phyloP scores from a whole-genome alignment of 2,113 vertebrate species.

The Haliaeetus leucogaster region DNA sequence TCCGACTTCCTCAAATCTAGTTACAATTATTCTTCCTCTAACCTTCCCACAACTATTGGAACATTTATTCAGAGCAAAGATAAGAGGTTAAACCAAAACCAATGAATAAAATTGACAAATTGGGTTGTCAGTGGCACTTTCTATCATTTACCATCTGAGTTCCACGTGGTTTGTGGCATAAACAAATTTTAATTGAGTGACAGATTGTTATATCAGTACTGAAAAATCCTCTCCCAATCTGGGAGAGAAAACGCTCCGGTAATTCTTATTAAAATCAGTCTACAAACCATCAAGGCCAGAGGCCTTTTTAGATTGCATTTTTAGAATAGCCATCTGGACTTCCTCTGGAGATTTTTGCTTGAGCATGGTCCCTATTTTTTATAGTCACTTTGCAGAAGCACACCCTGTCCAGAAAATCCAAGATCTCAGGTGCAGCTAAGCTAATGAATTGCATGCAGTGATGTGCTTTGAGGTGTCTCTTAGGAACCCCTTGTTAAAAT shows the following conservation, averaged over 20 bases:
- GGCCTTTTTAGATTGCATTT: conserved; percentile 46
- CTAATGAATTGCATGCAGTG: conserved; percentile 1
- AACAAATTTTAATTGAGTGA: conserved; percentile 47
- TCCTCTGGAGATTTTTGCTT: conserved; percentile 28
- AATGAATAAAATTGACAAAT: background rate
- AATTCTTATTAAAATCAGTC: conserved; percentile 59
- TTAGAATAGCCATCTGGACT: conserved; percentile 59
- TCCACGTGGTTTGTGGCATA: background rate
- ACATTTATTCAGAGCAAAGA: background rate
- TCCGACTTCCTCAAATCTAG: background rate
- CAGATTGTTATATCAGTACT: conserved; percentile 42
- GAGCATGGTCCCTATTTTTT: background rate
- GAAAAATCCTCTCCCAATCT: conserved; percentile 20
- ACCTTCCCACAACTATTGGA: background rate
- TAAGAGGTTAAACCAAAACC: background rate
- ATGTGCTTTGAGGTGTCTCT: conserved; percentile 13
- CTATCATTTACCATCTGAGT: background rate
- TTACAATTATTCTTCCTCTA: background rate
- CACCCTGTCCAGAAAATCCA: background rate
- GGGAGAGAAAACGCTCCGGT: conserved; percentile 26
- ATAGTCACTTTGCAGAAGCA: background rate
- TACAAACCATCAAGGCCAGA: background rate
- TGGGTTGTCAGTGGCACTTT: background rate
- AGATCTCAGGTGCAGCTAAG: conserved; percentile 28
- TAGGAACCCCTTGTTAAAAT: conserved; percentile 31